Base-by-base conservation (phyloP, 2,797 vertebrate species). In the Micropoecilia bifurca region DNA sequence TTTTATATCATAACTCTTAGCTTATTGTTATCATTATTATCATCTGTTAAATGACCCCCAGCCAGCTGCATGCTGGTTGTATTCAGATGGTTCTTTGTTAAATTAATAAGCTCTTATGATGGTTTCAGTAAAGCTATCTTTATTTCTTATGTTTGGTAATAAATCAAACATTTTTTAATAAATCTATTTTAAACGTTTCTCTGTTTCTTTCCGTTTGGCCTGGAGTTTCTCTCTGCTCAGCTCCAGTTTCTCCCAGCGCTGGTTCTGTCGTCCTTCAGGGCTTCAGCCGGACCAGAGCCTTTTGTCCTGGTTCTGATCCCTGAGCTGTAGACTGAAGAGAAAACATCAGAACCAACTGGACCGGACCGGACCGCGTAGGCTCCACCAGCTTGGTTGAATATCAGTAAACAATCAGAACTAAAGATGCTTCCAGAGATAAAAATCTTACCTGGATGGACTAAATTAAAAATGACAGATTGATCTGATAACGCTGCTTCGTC, bases 221-320 rank as follows among this genome's bases (percentile, higher is more conserved):
- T 66, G 33, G 20, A 39, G 61, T 39, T 22, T 0, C 18, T 36
- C 30, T 66, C 33, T 36, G 18, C 61, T 39, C 7, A 39, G 18
- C 7, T 30, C 28, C 12, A 30, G 28, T 7, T 39, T 66, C 61
- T 66, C 61, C 16, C 25, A 12, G 28, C n/a, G 43, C 50, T 46
- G 74, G 28, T 74, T 33, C 53, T 68, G 39, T 47, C 2, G 0
- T 71, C 74, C 75, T 46, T 63, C 75, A 71, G 71, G n/a, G 71
- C 50, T 25, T 28, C 22, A 66, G 33, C 20, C 18, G 33, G 55
- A 53, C 28, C 45, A 66, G 57, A 8, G 16, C 13, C 0, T 0
- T 59, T 12, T 48, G 9, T 57, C n/a, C 22, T 25, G 50, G 50
- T 72, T 71, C 48, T 28, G 55, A 14, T 57, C n/a, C 10, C n/a